These are phyloP conservation scores for Smutsia gigantea DNA, from an alignment of 2,797 vertebrate genomes.

Conservation along the genomic window DNA sequence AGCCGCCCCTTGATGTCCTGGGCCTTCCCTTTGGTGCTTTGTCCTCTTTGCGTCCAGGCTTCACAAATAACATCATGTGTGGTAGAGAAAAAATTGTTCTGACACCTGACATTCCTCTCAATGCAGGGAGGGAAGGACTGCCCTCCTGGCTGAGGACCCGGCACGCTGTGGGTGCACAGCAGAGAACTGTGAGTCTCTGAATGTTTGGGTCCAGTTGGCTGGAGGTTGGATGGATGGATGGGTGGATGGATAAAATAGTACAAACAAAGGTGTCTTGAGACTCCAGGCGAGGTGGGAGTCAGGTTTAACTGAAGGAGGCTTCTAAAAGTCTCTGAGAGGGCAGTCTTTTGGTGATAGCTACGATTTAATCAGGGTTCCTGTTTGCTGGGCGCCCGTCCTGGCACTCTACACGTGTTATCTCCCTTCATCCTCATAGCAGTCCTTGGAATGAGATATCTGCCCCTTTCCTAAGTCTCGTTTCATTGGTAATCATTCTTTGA, in stretches of 20 bases:
- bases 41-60: too few species aligned
- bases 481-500: background rate
- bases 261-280: background rate
- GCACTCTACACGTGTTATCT: accelerated
- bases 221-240: accelerated
- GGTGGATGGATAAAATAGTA: background rate
- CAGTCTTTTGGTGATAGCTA: accelerated
- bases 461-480: background rate
- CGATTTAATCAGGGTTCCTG: accelerated
- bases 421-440: background rate
- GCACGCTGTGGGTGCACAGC: accelerated
- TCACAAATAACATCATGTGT: too few species aligned
- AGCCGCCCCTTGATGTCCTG: too few species aligned
- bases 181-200: background rate
- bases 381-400: too few species aligned
- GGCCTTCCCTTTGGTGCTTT: too few species aligned
- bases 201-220: background rate
- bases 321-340: background rate
- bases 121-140: background rate
- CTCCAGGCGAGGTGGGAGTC: too few species aligned
- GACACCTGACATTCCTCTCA: background rate
- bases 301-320: background rate
- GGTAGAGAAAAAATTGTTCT: too few species aligned
- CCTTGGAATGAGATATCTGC: background rate
- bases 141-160: background rate